These are phyloP conservation scores for Cheirogaleus medius DNA, from an alignment of 2,113 vertebrate genomes.

Conservation along the genomic window DNA sequence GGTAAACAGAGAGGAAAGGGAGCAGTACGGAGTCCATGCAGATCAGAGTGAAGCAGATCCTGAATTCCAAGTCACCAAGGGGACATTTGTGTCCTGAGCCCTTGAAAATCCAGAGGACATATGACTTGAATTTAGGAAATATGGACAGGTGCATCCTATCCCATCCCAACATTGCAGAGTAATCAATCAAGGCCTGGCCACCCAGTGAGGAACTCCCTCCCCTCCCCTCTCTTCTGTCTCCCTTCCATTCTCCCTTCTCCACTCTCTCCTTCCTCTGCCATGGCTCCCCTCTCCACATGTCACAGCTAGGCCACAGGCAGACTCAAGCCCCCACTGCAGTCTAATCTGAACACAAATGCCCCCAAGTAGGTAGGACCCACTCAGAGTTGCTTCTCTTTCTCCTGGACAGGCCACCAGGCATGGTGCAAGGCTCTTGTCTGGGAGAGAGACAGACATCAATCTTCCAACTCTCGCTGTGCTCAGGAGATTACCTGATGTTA, in stretches of 20 bases:
- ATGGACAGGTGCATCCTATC: neutral
- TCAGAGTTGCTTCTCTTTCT: neutral
- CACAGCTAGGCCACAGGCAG: neutral
- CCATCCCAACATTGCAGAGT: neutral
- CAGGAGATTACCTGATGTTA: neutral
- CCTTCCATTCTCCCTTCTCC: neutral
- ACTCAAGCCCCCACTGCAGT: neutral
- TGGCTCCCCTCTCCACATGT: neutral
- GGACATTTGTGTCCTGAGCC: neutral
- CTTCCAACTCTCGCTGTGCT: neutral
- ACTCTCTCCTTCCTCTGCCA: neutral
- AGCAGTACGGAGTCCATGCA: neutral
- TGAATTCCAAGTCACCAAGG: neutral
- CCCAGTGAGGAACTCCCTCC: neutral
- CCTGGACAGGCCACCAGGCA: neutral
- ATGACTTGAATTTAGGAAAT: constrained; percentile 35
- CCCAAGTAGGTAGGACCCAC: neutral
- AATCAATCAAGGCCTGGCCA: neutral
- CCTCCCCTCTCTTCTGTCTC: neutral
- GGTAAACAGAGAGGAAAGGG: neutral
- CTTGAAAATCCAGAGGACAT: neutral
- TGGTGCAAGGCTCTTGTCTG: neutral
- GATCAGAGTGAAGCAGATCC: neutral
- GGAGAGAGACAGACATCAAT: neutral
- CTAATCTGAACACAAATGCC: neutral